Percentiles rank a stretch among this genome's conserved stretches.
Conservation (phyloP, 1,140 invertebrate species). For the Phymastichus coffea region DNA sequence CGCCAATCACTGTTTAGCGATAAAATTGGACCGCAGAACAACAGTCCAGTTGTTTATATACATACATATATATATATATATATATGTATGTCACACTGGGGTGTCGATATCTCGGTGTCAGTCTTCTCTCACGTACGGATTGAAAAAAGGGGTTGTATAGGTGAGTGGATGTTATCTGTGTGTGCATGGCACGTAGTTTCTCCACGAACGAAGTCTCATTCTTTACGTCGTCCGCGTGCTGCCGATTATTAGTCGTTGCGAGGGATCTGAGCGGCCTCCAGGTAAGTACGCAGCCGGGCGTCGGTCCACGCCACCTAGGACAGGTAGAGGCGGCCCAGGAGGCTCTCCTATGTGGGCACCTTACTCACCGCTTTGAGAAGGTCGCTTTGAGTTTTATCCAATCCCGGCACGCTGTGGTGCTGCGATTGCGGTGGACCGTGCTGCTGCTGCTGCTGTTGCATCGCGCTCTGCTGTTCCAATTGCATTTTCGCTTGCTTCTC, state of each 20-base stretch:
- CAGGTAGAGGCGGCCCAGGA: constrained; percentile 42
- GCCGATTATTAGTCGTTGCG: background rate
- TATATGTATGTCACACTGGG: too few relatives aligned
- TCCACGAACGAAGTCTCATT: too few relatives aligned
- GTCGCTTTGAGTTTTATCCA: constrained; percentile 66
- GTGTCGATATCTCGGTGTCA: too few relatives aligned
- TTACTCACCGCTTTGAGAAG: constrained; percentile 67
- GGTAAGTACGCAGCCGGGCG: constrained; percentile 40
- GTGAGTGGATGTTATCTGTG: too few relatives aligned
- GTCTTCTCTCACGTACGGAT: too few relatives aligned
- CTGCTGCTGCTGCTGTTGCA: constrained; percentile 65
- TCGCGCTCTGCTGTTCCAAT: constrained; percentile 59
- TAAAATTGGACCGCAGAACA: too few relatives aligned
- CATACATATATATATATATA: too few relatives aligned
- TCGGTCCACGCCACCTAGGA: constrained; percentile 35
- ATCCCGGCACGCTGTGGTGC: constrained; percentile 63
- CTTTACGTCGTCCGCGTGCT: too few relatives aligned
- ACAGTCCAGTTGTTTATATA: too few relatives aligned
- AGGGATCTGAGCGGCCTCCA: constrained; percentile 26
- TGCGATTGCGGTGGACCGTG: constrained; percentile 64
- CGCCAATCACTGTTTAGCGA: too few relatives aligned
- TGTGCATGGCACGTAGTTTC: too few relatives aligned
- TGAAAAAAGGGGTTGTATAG: too few relatives aligned
- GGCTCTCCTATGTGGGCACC: constrained; percentile 63
- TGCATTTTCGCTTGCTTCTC: constrained; percentile 79